Base-by-base conservation (phyloP, 2,888 invertebrate species). In the Macroteleia sp. region DNA sequence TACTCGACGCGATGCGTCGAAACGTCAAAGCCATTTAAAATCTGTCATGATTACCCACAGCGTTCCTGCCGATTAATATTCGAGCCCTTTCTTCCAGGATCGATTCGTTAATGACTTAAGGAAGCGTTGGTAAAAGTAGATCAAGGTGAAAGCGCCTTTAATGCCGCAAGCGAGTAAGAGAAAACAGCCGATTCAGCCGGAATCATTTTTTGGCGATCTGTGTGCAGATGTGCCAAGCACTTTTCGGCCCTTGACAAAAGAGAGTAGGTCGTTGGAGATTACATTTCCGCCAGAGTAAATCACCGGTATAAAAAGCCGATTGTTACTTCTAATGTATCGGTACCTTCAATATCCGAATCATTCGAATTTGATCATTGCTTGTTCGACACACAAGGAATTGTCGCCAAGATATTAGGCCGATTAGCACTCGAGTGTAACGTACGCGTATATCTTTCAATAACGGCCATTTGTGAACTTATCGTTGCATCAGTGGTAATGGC, bases 1-100 rank as follows among this genome's bases (percentile, higher is more conserved):
- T 69, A 41, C 76, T 50, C 73, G 57, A 57, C 57, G 59, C 41
- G 74, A 52, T 42, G 42, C 48, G 41, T 46, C 73, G 56, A 71
- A 28, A 71, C 66, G 59, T 42, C 74, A 71, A 64, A 41, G 50
- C 48, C 59, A 44, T 69, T 70, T 66, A 52, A 64, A 75, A 62
- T 22, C n/a, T 12, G n/a, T 16, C 36, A 42, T 30, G n/a, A 64
- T 30, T 22, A 32, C 9, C n/a, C n/a, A n/a, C n/a, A n/a, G 12
- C 30, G 16, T 41, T 34, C 14, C 5, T 3, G n/a, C 44, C 41
- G 42, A 52, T 30, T 50, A 36, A 54, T 46, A 17, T 12, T 17
- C 34, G 52, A 30, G 42, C 17, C 42, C 48, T 64, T 32, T n/a
- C 14, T 12, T 12, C 17, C 1, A 12, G 12, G 5, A 50, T 42